phyloP scores from a whole-genome alignment of 2,797 vertebrate genomes.

The Sebastes steindachneri region DNA sequence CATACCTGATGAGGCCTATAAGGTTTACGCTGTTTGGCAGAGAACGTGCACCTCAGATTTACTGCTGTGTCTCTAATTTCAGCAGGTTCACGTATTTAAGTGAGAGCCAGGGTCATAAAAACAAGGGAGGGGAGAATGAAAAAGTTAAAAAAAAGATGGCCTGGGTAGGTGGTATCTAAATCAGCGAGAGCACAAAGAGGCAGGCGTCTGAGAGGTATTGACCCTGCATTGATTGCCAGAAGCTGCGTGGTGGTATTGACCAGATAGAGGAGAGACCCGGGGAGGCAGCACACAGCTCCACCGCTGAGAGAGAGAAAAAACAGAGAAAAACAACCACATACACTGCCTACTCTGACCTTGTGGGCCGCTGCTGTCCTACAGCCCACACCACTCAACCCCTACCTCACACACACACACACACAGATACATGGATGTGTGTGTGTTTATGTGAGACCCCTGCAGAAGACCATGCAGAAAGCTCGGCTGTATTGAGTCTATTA shows the following conservation, averaged over 20 bases:
- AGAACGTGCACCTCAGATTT: constrained; percentile 73
- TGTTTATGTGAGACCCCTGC: constrained; percentile 59
- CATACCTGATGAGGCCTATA: constrained; percentile 36
- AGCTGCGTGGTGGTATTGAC: constrained; percentile 87
- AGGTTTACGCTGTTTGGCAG: constrained; percentile 68
- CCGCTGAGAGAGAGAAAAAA: constrained; percentile 71
- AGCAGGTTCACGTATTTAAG: constrained; percentile 80
- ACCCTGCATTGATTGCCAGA: constrained; percentile 86
- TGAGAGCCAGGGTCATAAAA: constrained; percentile 74
- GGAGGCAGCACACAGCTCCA: constrained; percentile 81
- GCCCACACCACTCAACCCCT: constrained; percentile 70
- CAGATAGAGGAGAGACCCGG: constrained; percentile 84
- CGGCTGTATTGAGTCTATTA: constrained; percentile 58
- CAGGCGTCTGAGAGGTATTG: constrained; percentile 89
- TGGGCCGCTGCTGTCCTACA: constrained; percentile 76
- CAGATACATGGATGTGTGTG: constrained; percentile 7
- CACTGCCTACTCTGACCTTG: constrained; percentile 82
- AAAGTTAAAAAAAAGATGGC: constrained; percentile 59
- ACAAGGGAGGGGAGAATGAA: constrained; percentile 43
- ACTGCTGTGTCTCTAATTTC: constrained; percentile 79
- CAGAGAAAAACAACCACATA: constrained; percentile 81
- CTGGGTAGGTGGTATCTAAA: constrained; percentile 85
- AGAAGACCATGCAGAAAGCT: constrained; percentile 69
- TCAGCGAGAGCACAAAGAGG: constrained; percentile 87
- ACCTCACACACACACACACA: constrained; percentile 19